These are phyloP conservation scores for Azemiops feae DNA, from an alignment of 2,113 vertebrate species.

Conservation along the genomic window DNA sequence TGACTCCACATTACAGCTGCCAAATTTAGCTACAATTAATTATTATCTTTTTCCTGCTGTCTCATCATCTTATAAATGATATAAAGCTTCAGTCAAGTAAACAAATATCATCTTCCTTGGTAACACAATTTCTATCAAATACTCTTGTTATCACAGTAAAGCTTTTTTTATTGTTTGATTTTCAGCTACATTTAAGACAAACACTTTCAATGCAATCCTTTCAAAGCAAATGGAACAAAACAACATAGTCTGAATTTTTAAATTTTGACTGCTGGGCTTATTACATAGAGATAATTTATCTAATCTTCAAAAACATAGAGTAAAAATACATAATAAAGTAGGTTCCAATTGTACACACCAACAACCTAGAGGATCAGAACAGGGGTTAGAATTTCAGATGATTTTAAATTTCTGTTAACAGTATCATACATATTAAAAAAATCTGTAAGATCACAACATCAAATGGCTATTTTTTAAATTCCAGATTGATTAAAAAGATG, in stretches of 20 bases:
- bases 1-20: background rate
- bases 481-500: slow-evolving; percentile 52
- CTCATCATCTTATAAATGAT: slow-evolving; percentile 50
- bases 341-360: slow-evolving; percentile 51
- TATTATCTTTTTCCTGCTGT: slow-evolving; percentile 43
- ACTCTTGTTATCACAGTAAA: slow-evolving; percentile 68
- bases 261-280: slow-evolving; percentile 58
- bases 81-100: slow-evolving; percentile 37
- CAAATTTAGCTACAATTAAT: slow-evolving; percentile 31
- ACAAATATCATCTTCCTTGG: slow-evolving; percentile 41
- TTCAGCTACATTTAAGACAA: slow-evolving; percentile 70
- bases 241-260: slow-evolving; percentile 55
- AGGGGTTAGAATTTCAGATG: slow-evolving; percentile 63
- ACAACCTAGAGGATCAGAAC: slow-evolving; percentile 66
- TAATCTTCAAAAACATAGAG: slow-evolving; percentile 28
- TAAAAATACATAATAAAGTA: slow-evolving; percentile 27
- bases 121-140: slow-evolving; percentile 54
- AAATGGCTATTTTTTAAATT: slow-evolving; percentile 68
- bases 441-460: slow-evolving; percentile 63
- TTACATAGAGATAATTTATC: slow-evolving; percentile 40
- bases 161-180: slow-evolving; percentile 72
- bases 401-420: slow-evolving; percentile 69
- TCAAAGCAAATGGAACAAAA: slow-evolving; percentile 61
- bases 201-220: slow-evolving; percentile 68
- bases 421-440: slow-evolving; percentile 66